Evolutionary conservation across 1,140 invertebrate genomes (phyloP).

Genomic region (Himalopsyche phryganea): DNA sequence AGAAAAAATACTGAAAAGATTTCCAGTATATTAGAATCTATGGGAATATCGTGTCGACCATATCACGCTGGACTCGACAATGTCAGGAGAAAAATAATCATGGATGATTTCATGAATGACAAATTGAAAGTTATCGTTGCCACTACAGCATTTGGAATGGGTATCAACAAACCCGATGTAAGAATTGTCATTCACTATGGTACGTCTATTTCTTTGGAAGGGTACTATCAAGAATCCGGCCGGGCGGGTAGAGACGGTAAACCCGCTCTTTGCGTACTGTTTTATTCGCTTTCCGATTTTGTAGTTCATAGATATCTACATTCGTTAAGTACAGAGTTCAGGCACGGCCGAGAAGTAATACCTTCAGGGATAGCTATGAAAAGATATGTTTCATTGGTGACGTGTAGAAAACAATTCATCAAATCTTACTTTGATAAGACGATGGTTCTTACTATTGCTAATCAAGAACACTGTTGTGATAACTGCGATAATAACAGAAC

Average conservation of each 20-base stretch:
- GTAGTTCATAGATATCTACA: constrained; percentile 37
- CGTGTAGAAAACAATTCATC: constrained; percentile 27
- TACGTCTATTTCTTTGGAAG: constrained; percentile 59
- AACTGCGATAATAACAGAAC: constrained; percentile 18
- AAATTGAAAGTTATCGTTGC: constrained; percentile 72
- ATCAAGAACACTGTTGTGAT: constrained; percentile 23
- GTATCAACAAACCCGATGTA: constrained; percentile 85
- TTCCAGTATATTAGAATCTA: constrained; percentile 47
- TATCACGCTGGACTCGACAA: constrained; percentile 61
- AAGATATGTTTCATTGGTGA: constrained; percentile 15
- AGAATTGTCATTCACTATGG: constrained; percentile 56
- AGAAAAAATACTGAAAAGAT: constrained; percentile 63
- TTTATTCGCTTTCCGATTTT: constrained; percentile 63
- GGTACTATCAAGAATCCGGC: constrained; percentile 53
- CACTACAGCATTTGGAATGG: constrained; percentile 90
- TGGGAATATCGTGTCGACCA: constrained; percentile 33
- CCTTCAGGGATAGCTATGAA: constrained; percentile 16
- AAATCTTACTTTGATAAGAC: constrained; percentile 25
- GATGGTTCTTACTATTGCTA: not conserved
- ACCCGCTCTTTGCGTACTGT: constrained; percentile 70
- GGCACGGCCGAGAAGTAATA: constrained; percentile 2
- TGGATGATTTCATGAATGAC: constrained; percentile 63
- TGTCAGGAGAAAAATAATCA: constrained; percentile 50
- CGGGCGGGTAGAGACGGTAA: constrained; percentile 71
- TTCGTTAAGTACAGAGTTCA: constrained; percentile 4